A percentile compares a stretch with the other conserved stretches of the same genome.
These are phyloP conservation scores for Forbesichthys papilliferus DNA, from an alignment of 2,113 vertebrate genomes.

Conservation along the genomic window DNA sequence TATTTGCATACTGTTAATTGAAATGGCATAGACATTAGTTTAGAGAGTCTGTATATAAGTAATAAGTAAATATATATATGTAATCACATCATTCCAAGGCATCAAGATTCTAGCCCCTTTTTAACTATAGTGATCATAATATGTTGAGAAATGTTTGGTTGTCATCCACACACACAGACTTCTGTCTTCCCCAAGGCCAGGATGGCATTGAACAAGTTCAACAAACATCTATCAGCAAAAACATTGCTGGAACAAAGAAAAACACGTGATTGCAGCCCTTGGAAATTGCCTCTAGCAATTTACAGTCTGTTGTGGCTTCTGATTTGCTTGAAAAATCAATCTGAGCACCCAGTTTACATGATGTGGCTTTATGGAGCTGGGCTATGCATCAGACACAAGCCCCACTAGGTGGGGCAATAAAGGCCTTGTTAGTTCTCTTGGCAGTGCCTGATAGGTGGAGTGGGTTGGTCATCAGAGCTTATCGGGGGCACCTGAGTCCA, in stretches of 20 bases:
- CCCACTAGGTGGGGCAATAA: not conserved
- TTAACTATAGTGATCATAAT: constrained; percentile 39
- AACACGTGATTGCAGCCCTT: constrained; percentile 45
- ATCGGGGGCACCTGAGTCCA: too few relatives aligned
- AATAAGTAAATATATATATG: too few relatives aligned
- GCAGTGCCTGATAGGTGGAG: not conserved
- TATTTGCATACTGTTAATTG: too few relatives aligned
- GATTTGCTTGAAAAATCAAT: constrained; percentile 47
- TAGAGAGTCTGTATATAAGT: not conserved
- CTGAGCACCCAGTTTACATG: constrained; percentile 40
- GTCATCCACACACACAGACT: constrained; percentile 17
- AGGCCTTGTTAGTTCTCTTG: too few relatives aligned
- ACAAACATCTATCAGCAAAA: constrained; percentile 19
- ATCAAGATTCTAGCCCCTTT: constrained; percentile 25
- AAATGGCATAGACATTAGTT: too few relatives aligned
- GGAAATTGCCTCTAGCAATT: constrained; percentile 39
- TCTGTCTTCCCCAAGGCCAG: constrained; percentile 19
- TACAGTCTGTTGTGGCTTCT: constrained; percentile 25
- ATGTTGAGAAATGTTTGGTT: constrained; percentile 27
- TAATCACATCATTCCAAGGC: constrained; percentile 8
- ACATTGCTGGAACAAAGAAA: constrained; percentile 11
- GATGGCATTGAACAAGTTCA: constrained; percentile 46
- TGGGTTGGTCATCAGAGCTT: too few relatives aligned
- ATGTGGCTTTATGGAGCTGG: constrained; percentile 3
- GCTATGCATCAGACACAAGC: constrained; percentile 15